Evolutionary conservation across 2,888 invertebrate species (phyloP), one percentile per base, ranked within the genome.

Genomic region (Branchipolynoe longqiensis): DNA sequence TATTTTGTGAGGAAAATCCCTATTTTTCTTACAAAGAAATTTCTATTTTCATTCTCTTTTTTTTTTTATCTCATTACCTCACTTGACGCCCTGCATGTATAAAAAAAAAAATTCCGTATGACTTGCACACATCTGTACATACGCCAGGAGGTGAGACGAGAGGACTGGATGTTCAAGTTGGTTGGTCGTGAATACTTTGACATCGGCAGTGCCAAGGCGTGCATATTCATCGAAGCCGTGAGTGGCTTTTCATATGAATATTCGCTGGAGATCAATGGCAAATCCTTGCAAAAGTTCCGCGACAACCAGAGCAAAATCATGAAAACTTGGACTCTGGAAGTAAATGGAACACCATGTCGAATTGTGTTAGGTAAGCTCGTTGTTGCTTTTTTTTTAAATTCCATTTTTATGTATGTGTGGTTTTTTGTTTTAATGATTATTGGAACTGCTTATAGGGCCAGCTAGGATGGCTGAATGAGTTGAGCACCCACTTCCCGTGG

Each of bases 151-250:
- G 94, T 96, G 2, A 89, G 96, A 18, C 95, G 96, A 25, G 95
- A 96, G 87, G 97, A 98, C 86, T 98, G 97, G 97, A 97, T 98
- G 97, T 98, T 98, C 93, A 97, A 97, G 91, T 93, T 98, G 73
- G 98, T 98, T 0, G 98, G 98, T 0, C 96, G 96, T 89, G 97
- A 98, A 93, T 94, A 95, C 12, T 97, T 98, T 92, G 95, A 94
- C 62, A 95, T 97, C 62, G 96, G 96, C 0, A 88, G 87, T 74
- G 88, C 94, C 0, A 90, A 89, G 85, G 89, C 94, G 0, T 94
- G 93, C 82, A 95, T 96, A 83, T 93, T 93, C 69, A 95, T 96
- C 22, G 95, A 95, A 88, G 95, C 95, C 18, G 94, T 95, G 40
- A 95, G 95, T 90, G 96, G 96, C 12, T 97, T 98, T 91, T 96